Conservation (phyloP, 2,113 vertebrate genomes). For the Poecile atricapillus region DNA sequence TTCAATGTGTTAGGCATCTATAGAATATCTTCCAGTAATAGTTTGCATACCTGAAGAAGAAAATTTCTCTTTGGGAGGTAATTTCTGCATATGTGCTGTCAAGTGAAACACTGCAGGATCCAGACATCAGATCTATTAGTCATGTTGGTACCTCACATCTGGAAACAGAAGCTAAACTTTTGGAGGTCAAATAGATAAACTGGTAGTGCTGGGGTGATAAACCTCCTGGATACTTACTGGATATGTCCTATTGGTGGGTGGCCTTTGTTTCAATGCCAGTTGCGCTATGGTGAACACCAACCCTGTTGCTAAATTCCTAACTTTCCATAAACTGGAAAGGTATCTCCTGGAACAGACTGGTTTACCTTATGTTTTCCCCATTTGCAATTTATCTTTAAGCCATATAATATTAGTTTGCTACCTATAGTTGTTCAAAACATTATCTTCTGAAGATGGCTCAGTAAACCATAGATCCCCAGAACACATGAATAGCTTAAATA, state of each 20-base stretch:
- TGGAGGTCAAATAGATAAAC: not conserved
- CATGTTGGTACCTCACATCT: not conserved
- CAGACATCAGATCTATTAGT: not conserved
- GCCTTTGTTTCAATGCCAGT: not conserved
- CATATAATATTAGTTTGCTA: not conserved
- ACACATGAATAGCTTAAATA: not conserved
- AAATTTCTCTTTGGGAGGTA: not conserved
- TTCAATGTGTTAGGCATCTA: not conserved
- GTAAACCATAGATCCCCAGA: not conserved
- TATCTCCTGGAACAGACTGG: not conserved
- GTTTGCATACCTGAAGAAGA: not conserved
- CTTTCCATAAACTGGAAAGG: not conserved
- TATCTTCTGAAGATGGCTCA: not conserved
- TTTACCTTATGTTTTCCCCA: not conserved
- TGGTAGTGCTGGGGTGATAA: not conserved
- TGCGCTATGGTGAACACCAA: not conserved
- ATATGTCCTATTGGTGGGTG: not conserved
- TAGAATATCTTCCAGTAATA: not conserved
- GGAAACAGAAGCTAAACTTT: not conserved
- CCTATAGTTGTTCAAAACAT: not conserved
- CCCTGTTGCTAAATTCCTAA: not conserved
- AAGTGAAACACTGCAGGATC: not conserved
- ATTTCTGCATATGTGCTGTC: not conserved
- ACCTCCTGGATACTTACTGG: not conserved
- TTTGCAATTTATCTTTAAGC: not conserved